phyloP scores from a whole-genome alignment of 2,888 invertebrate species.

The Danaus chrysippus region DNA sequence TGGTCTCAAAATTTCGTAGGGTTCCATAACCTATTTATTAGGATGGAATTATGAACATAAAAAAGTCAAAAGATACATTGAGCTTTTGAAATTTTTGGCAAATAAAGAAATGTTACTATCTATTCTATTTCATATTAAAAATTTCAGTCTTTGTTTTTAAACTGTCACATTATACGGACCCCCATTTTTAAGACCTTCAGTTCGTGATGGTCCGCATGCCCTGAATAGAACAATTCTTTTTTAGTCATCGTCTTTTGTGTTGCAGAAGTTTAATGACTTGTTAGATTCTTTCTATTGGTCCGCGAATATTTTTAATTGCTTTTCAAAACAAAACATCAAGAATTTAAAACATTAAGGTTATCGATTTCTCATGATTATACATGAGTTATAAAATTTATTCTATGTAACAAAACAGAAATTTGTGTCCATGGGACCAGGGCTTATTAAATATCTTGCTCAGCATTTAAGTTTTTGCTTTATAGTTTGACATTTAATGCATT shows the following conservation, averaged over 20 bases:
- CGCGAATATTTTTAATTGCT: constrained; percentile 22
- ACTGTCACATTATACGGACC: constrained; percentile 50
- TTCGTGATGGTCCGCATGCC: constrained; percentile 46
- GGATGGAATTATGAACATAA: neutral
- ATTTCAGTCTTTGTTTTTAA: neutral
- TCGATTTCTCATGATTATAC: constrained; percentile 26
- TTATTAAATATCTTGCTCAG: neutral
- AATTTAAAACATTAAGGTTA: constrained; percentile 21
- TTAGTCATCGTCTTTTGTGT: constrained; percentile 31
- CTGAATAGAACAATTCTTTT: constrained; percentile 44
- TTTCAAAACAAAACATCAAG: constrained; percentile 16
- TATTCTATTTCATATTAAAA: too few relatives aligned
- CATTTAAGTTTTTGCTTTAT: neutral
- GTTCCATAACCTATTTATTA: constrained; percentile 9
- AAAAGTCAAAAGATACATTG: neutral
- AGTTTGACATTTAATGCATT: neutral
- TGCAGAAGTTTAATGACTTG: constrained; percentile 29
- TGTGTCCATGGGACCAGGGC: neutral
- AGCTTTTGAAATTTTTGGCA: too few relatives aligned
- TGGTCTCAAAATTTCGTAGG: constrained; percentile 38
- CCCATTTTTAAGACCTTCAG: constrained; percentile 63
- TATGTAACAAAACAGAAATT: neutral
- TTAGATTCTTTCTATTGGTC: constrained; percentile 27
- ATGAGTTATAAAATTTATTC: constrained; percentile 15
- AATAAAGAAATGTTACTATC: too few relatives aligned